These are phyloP conservation scores for Mythimna lalbum DNA, from an alignment of 2,888 invertebrate species.

Conservation along the genomic window DNA sequence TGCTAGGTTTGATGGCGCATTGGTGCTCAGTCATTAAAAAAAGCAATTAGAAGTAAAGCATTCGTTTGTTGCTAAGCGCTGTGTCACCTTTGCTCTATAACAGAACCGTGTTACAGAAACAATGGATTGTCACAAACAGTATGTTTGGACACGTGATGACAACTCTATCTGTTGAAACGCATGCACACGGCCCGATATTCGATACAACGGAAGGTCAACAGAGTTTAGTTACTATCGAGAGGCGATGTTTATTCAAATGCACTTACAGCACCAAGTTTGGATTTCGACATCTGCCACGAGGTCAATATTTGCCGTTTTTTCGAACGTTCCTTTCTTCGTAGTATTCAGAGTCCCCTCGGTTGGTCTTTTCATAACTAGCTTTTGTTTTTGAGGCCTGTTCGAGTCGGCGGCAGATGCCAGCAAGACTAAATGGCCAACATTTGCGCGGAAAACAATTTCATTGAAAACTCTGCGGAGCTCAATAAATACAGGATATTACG, in stretches of 20 bases:
- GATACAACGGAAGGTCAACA: constrained; percentile 87
- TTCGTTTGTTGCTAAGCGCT: constrained; percentile 49
- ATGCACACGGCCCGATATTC: constrained; percentile 78
- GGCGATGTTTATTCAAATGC: constrained; percentile 89
- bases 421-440: constrained; percentile 61
- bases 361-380: constrained; percentile 70
- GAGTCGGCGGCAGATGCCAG: constrained; percentile 61
- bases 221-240: constrained; percentile 84
- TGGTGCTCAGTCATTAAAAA: constrained; percentile 54
- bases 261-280: constrained; percentile 84
- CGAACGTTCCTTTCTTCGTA: constrained; percentile 79
- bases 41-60: constrained; percentile 38
- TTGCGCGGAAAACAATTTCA: constrained; percentile 76
- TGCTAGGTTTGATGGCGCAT: constrained; percentile 36
- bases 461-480: constrained; percentile 79
- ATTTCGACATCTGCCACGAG: constrained; percentile 89
- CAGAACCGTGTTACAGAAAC: constrained; percentile 40
- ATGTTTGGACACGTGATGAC: constrained; percentile 85
- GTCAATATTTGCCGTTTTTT: constrained; percentile 89
- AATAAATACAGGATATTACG: constrained; percentile 88
- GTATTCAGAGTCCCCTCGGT: constrained; percentile 71
- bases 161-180: constrained; percentile 77
- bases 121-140: constrained; percentile 51
- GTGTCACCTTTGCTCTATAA: constrained; percentile 49
- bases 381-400: constrained; percentile 68